Base-by-base conservation (phyloP, 2,797 vertebrate species). In the Percopsis omiscomaycus region DNA sequence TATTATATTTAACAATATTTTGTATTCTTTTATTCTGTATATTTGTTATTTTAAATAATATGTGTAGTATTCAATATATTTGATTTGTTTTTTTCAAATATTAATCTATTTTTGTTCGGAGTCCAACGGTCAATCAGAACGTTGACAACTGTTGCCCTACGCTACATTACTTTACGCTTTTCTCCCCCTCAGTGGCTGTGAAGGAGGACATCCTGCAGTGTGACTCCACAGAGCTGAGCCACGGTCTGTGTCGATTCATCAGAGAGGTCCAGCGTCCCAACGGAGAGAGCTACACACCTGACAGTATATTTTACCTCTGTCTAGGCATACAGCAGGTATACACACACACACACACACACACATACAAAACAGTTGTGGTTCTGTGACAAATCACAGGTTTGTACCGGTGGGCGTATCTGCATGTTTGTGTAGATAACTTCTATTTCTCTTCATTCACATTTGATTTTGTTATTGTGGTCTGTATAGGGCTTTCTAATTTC, bases 251-350 rank as follows among this genome's bases (percentile, higher is more conserved):
- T 82, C 93, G 86, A 75, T 99, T 99, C 86, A 93, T 99, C 74
- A 93, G 90, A 80, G 96, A 99, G 83, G 95, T 96, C 71, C 93
- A 94, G 68, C 92, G 96, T 83, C 96, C 97, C 74, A 96, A 94
- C 11, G 95, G 96, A 73, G 93, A 95, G 74, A 80, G 90, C 54
- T 99, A 99, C 16, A 92, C 93, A 71, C 93, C 96, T 0, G 97
- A 99, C 90, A 98, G 95, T 90, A 93, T 98, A 88, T 95, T 98
- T 82, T 98, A 96, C 86, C 94, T 99, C 87, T 99, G 96, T 91
- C 93, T 99, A 93, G 96, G 96, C 89, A 95, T 99, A 89, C 96
- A 99, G 82, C 95, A 98, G 96, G 96, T 99, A 91, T 66, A 70
- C 15, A 50, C n/a, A 62, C 9, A 55, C 70, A 45, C 15, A 28